These are phyloP conservation scores for Nebria ingens DNA, from an alignment of 1,140 invertebrate species.

Conservation along the genomic window DNA sequence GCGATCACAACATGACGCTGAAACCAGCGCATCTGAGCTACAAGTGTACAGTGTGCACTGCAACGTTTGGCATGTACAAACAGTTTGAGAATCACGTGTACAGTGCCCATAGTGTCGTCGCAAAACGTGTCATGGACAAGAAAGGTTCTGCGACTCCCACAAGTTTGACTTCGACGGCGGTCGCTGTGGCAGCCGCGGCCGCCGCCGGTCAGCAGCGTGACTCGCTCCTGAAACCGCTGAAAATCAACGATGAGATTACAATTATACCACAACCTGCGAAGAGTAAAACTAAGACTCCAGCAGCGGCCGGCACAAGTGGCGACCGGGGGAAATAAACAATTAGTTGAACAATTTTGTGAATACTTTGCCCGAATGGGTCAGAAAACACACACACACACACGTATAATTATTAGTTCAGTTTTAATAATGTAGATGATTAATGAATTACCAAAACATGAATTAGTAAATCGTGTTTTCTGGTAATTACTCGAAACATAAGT, in stretches of 20 bases:
- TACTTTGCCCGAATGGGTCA: neutral
- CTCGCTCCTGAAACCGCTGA: constrained; percentile 68
- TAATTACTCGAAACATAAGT: neutral
- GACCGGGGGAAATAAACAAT: constrained; percentile 1
- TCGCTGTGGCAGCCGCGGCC: constrained; percentile 27
- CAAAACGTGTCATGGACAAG: constrained; percentile 68
- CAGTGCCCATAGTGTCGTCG: constrained; percentile 78
- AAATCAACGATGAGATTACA: constrained; percentile 87
- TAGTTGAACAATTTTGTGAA: neutral
- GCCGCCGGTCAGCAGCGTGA: constrained; percentile 41
- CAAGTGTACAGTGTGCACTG: constrained; percentile 90
- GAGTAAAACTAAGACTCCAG: constrained; percentile 21
- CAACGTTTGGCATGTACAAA: constrained; percentile 90
- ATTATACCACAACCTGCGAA: constrained; percentile 80
- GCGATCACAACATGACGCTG: constrained; percentile 80
- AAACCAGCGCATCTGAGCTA: constrained; percentile 88
- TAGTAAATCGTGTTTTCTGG: neutral
- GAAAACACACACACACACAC: neutral
- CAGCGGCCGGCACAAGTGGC: neutral
- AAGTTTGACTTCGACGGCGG: constrained; percentile 31
- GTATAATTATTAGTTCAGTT: neutral
- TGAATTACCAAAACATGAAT: neutral
- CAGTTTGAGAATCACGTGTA: constrained; percentile 92
- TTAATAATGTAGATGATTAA: neutral
- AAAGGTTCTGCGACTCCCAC: constrained; percentile 36